A percentile compares a stretch with the other conserved stretches of the same genome.
Evolutionary conservation across 2,113 vertebrate genomes (phyloP).

Genomic region (Baryphthengus martii): DNA sequence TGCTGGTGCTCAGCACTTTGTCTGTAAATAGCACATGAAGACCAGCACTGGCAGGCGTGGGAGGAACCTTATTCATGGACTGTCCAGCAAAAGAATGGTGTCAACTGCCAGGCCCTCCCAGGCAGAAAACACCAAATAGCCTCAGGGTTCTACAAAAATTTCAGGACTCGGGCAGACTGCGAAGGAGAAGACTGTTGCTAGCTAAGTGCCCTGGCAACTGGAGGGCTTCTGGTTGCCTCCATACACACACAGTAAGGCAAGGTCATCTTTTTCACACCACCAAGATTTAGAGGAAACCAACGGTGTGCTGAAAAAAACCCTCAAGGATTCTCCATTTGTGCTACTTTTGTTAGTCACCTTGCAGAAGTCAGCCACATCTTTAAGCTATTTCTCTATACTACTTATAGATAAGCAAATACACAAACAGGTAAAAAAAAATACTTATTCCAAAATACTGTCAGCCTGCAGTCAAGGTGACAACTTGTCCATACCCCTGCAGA

Average conservation of each 20-base stretch:
- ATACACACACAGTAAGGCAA: background rate
- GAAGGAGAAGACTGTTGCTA: background rate
- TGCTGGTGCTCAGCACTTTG: background rate
- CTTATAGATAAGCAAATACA: background rate
- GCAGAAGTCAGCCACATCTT: background rate
- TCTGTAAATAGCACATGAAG: background rate
- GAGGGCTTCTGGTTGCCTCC: background rate
- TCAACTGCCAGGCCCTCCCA: background rate
- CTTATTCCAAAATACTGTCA: background rate
- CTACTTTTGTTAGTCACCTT: background rate
- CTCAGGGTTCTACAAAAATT: background rate
- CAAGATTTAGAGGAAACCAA: background rate
- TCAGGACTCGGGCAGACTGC: background rate
- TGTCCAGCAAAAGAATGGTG: background rate
- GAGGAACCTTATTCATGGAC: background rate
- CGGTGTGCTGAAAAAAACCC: fast-evolving
- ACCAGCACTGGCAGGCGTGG: background rate
- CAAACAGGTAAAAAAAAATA: background rate
- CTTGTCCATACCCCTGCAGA: background rate
- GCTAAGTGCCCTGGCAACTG: background rate
- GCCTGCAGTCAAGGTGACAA: background rate
- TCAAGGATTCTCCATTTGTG: background rate
- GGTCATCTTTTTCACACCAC: background rate
- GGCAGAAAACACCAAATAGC: background rate
- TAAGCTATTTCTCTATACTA: background rate